Base-by-base conservation (phyloP, 2,113 vertebrate genomes). In the Stegostoma tigrinum region DNA sequence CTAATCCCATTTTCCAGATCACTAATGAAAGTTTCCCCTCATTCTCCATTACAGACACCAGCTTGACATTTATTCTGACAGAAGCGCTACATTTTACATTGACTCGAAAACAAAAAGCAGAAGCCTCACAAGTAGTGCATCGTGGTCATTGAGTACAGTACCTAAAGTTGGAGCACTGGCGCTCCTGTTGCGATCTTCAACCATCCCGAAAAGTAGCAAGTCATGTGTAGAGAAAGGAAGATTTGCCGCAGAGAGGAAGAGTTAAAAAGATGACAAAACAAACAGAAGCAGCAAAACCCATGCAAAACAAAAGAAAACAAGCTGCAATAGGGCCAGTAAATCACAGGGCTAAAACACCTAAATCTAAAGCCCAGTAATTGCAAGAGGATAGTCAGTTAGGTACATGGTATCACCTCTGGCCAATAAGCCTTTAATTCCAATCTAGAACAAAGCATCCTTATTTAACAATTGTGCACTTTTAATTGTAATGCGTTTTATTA, bases 81-180 rank as follows among this genome's bases (percentile, higher is more conserved):
- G 38, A 21, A 45, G 3, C 21, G n/a, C n/a, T 15, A 42, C 17
- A 30, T 61, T 6, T 55, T 15, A 90, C 14, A 87, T 14, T 61
- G 48, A 34, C 48, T 27, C 3, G 27, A 61, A 61, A 34, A 34
- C 55, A 48, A 14, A 61, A 89, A 61, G 87, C 27, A 15, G 52
- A 61, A 55, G 64, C 2, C 48, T 24, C 45, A 45, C 45, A 23
- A 7, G 91, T 68, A 55, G 42, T 55, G 5, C 83, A 68, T 45
- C 10, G 87, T 96, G 24, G 24, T 78, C 12, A 48, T 55, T 7
- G 67, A 96, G 97, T 98, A 98, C 98, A 96, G 97, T 99, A 99
- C 99, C 99, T 99, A 99, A 98, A 96, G 97, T 97, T 0, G 99
- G 99, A 97, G 98, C 98, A 97, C 99, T 99, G 98, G 98, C 98